Base-by-base conservation (phyloP, 2,113 vertebrate species). In the Melierax canorus region DNA sequence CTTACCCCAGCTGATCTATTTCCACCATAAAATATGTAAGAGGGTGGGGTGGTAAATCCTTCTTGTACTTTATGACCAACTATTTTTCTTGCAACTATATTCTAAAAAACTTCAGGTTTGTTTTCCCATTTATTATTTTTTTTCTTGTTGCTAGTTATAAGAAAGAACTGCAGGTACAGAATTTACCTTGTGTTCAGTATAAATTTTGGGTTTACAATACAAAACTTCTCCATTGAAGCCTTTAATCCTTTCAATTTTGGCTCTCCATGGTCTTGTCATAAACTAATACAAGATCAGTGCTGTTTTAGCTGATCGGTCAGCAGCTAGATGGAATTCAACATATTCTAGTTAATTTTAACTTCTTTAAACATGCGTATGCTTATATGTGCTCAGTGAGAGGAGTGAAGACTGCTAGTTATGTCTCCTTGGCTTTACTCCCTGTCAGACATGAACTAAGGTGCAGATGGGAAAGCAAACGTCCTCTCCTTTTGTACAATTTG, bases 41-140 rank as follows among this genome's bases (percentile, higher is more conserved):
- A 6, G 7, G 3, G 24, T 8, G 11, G 9, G 3, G 20, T 15
- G 22, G 30, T 8, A 29, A 23, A 7, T 39, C 13, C 7, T 2
- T 45, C 51, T 39, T 55, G 7, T 14, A 17, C 1, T 27, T 51
- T 24, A 27, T 45, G 60, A 34, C 11, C 22, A 51, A 34, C n/a
- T 46, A 18, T 16, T 92, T 92, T 39, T 24, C 20, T 16, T 72
- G 15, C 3, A 72, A 78, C 32, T 63, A 20, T 3, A 1, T 59
- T 72, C 72, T 50, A 4, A 38, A 67, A 66, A 48, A 20, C 1
- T 3, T 39, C 5, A 21, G 6, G 4, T 11, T 67, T 67, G 2
- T 41, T 56, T 46, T 2, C 3, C 10, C 4, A 2, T 46, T 30
- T 3, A 6, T 75, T 41, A 46, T 22, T 41, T 43, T 46, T 26